A percentile compares a stretch with the other conserved stretches of the same genome.
Evolutionary conservation across 2,113 vertebrate species (phyloP).

Genomic region (Charadrius vociferus): DNA sequence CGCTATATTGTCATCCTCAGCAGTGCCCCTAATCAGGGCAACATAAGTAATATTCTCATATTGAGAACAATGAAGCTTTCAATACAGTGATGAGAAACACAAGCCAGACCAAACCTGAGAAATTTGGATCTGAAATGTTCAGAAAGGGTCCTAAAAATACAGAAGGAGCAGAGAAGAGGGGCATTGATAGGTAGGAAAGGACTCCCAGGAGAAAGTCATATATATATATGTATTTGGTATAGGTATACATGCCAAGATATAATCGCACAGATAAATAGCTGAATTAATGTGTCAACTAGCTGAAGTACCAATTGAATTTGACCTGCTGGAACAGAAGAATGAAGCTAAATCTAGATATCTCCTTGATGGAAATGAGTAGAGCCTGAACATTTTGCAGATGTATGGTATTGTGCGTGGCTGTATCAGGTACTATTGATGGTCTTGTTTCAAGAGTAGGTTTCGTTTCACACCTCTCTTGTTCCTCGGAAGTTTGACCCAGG

Average conservation of each 20-base stretch:
- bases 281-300: neutral
- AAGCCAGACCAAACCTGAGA: neutral
- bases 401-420: rapidly evolving
- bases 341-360: neutral
- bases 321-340: neutral
- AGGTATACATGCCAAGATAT: neutral
- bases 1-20: neutral
- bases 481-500: neutral
- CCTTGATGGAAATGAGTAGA: neutral
- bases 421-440: neutral
- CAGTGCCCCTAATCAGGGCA: neutral
- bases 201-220: neutral
- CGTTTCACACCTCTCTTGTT: neutral
- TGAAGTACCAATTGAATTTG: neutral
- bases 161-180: neutral
- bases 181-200: neutral
- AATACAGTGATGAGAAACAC: neutral
- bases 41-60: neutral
- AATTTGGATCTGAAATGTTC: neutral
- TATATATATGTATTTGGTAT: neutral
- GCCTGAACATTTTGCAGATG: neutral
- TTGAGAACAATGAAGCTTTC: neutral
- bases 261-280: neutral
- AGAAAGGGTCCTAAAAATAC: neutral
- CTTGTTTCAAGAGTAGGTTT: no score